These are phyloP conservation scores for Lamellibrachia columna DNA, from an alignment of 2,888 invertebrate species.

Conservation along the genomic window DNA sequence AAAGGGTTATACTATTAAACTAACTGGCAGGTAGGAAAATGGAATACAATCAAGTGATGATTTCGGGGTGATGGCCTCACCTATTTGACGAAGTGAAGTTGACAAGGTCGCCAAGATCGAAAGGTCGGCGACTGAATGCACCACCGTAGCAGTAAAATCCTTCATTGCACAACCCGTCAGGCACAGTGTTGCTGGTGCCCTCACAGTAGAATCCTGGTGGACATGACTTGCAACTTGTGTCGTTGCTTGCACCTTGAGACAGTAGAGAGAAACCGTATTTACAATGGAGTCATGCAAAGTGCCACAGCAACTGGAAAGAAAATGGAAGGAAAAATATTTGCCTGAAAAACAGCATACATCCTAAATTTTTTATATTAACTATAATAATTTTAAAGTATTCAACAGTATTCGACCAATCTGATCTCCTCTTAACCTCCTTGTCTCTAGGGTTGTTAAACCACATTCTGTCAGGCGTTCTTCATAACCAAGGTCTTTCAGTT, in stretches of 20 bases:
- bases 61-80: slow-evolving; percentile 38
- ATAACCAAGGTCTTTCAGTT: too few species aligned
- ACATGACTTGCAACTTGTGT: slow-evolving; percentile 55
- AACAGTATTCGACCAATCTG: too few species aligned
- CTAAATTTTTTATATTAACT: too few species aligned
- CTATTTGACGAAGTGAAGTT: slow-evolving; percentile 39
- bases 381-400: too few species aligned
- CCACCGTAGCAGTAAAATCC: slow-evolving; percentile 61
- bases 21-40: too few species aligned
- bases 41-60: background rate
- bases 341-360: too few species aligned
- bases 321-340: background rate
- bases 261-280: background rate
- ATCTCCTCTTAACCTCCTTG: too few species aligned
- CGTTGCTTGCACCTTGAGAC: slow-evolving; percentile 48
- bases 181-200: slow-evolving; percentile 54
- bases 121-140: slow-evolving; percentile 51
- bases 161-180: slow-evolving; percentile 56
- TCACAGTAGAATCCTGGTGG: slow-evolving; percentile 60
- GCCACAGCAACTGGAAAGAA: background rate
- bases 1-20: too few species aligned
- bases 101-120: slow-evolving; percentile 53
- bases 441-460: too few species aligned
- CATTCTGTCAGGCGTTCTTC: too few species aligned
- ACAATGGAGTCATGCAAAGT: background rate